Base-by-base conservation (phyloP, 2,113 vertebrate genomes). In the Beaufortia kweichowensis region DNA sequence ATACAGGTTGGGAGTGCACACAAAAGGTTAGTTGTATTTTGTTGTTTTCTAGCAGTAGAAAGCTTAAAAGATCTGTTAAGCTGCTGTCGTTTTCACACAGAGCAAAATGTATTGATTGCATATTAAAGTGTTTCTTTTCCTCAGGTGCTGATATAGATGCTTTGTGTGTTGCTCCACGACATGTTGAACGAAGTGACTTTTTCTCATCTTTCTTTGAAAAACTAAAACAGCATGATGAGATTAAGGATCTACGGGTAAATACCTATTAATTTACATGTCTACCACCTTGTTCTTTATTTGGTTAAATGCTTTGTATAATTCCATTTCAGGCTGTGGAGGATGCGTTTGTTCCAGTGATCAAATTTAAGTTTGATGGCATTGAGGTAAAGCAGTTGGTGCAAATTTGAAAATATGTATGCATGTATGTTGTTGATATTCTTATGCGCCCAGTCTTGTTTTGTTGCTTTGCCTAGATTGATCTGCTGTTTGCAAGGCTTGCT, bases 171-270 rank as follows among this genome's bases (percentile, higher is more conserved):
- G 94, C 97, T 74, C 96, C 96, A 41, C 94, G 94, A 24, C 96
- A 99, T 0, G 94, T 99, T 76, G 96, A 99, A 79, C 94, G 97
- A 80, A 90, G 85, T 1, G 97, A 99, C 87, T 99, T 99, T 90
- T 99, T 99, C 86, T 91, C 93, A 77, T 97, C 97, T 0, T 98
- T 99, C 88, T 96, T 96, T 92, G 96, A 98, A 84, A 98, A 96
- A 82, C 88, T 99, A 66, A 98, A 95, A 88, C 93, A 88, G 74
- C 95, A 93, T 26, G 93, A 97, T 79, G 92, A 93, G 79, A 94
- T 99, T 87, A 96, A 94, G 88, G 96, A 98, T 81, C 85, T 99
- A 77, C 92, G 97, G 90, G 97, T 95, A 89, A 93, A 88, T 85
- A 8, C n/a, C 24, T 61, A 6, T 21, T 17, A 11, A 31, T 26